These are phyloP conservation scores for Zaprionus capensis DNA, from an alignment of 1,140 invertebrate species.

Conservation along the genomic window DNA sequence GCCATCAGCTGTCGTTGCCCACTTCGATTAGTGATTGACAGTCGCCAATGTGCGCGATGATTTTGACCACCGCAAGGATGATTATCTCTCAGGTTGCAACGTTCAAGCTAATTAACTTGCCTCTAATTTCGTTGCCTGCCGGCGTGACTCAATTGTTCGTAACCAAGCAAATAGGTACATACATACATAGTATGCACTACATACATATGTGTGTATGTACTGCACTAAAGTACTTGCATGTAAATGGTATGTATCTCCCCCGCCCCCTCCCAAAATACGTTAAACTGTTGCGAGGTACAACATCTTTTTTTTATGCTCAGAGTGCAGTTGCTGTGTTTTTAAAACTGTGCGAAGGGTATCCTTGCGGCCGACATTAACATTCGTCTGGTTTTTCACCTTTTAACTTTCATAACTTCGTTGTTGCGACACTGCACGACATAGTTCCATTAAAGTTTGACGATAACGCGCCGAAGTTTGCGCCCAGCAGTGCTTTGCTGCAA, in stretches of 20 bases:
- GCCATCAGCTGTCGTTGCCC: background rate
- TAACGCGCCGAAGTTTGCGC: conserved; percentile 72
- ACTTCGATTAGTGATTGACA: background rate
- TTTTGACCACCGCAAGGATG: background rate
- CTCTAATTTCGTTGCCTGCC: background rate
- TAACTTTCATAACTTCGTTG: too few relatives aligned
- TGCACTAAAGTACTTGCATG: too few relatives aligned
- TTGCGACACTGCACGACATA: conserved; percentile 66
- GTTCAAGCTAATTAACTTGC: background rate
- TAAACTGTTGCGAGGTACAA: too few relatives aligned
- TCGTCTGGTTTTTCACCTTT: too few relatives aligned
- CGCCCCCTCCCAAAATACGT: too few relatives aligned
- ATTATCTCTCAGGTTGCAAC: background rate
- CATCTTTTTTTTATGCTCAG: too few relatives aligned
- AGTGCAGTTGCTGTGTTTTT: too few relatives aligned
- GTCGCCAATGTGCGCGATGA: background rate
- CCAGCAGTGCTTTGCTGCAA: conserved; percentile 61
- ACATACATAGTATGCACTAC: background rate
- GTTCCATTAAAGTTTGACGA: conserved; percentile 74
- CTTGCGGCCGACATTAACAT: background rate
- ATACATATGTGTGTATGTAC: too few relatives aligned
- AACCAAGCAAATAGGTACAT: background rate
- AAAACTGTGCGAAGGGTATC: too few relatives aligned
- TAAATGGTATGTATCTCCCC: too few relatives aligned
- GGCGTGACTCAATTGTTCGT: background rate